Evolutionary conservation across 1,140 invertebrate genomes (phyloP).

Genomic region (Agraylea sexmaculata): DNA sequence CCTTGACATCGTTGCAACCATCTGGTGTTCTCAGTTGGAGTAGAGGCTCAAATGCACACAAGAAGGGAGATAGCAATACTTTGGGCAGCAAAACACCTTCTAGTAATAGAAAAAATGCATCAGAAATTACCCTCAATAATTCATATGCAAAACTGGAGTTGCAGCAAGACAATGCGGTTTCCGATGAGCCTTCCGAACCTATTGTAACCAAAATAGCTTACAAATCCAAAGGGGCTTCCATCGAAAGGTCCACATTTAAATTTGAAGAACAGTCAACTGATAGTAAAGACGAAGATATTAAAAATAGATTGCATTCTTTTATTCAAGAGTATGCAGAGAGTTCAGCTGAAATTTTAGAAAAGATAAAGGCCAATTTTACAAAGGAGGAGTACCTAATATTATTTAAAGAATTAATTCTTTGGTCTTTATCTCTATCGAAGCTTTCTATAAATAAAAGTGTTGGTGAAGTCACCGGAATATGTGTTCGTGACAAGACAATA

Average conservation of each 20-base stretch:
- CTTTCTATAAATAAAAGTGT: conserved; percentile 8
- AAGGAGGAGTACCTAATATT: conserved; percentile 10
- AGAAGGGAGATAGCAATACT: conserved; percentile 8
- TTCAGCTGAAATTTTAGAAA: conserved; percentile 2
- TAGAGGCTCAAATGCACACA: conserved; percentile 13
- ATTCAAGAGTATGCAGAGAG: background rate
- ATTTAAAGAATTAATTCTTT: conserved; percentile 10
- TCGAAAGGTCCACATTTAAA: conserved; percentile 18
- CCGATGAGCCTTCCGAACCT: conserved; percentile 3
- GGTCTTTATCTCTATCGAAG: conserved; percentile 11
- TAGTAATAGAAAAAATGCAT: conserved; percentile 10
- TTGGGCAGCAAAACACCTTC: conserved; percentile 7
- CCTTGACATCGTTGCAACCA: conserved; percentile 14
- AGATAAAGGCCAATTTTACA: conserved; percentile 9
- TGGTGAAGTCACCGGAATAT: conserved; percentile 11
- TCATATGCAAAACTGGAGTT: conserved; percentile 12
- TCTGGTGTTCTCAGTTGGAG: conserved; percentile 10
- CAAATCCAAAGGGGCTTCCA: conserved; percentile 18
- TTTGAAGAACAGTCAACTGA: conserved; percentile 8
- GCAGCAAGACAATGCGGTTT: conserved; percentile 9
- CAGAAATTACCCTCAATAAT: conserved; percentile 8
- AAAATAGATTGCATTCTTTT: background rate
- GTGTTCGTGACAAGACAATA: conserved; percentile 12
- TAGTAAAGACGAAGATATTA: conserved; percentile 8
- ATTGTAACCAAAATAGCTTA: conserved; percentile 3